Base-by-base conservation (phyloP, 2,797 vertebrate species). In the Dipus sagitta region DNA sequence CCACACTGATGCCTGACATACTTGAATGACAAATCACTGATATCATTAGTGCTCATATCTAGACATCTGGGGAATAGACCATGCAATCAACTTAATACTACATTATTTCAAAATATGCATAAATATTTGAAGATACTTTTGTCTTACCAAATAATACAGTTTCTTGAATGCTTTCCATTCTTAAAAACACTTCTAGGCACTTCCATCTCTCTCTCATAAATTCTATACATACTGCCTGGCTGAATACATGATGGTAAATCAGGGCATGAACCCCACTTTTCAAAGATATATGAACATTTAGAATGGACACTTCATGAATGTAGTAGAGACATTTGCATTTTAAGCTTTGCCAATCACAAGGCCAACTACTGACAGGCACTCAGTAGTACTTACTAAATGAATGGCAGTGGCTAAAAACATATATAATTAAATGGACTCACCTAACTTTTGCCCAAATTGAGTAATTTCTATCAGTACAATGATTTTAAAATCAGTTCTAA, bases 111-210 rank as follows among this genome's bases (percentile, higher is more conserved):
- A 62, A n/a, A 3, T 60, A 89, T 52, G 26, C 75, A 38, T 14
- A 78, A 82, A 83, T 34, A 74, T 32, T 83, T 65, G 26, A 11
- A 21, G 60, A 74, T 74, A 23, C 13, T 26, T 94, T 79, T n/a
- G 83, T 42, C 2, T 68, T 10, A 47, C 34, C 54, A 75, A 80
- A 95, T 10, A 64, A 20, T 28, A 76, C 2, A 68, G 74, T 34
- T 70, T 5, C 32, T 58, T 87, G 32, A 90, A 34, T 32, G 87
- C 24, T 5, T 28, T 30, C 60, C 68, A 2, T 82, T 83, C 26
- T 74, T 87, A 87, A 68, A 87, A 24, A 34, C 21, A 92, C 86
- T 83, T 79, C 38, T 21, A 70, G 83, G 30, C 23, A 68, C 71
- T 75, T 21, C 34, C n/a, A 24, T 30, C 9, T 86, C 54, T 83